Conservation (phyloP, 2,888 invertebrate genomes). For the Caenorhabditis plicata region DNA sequence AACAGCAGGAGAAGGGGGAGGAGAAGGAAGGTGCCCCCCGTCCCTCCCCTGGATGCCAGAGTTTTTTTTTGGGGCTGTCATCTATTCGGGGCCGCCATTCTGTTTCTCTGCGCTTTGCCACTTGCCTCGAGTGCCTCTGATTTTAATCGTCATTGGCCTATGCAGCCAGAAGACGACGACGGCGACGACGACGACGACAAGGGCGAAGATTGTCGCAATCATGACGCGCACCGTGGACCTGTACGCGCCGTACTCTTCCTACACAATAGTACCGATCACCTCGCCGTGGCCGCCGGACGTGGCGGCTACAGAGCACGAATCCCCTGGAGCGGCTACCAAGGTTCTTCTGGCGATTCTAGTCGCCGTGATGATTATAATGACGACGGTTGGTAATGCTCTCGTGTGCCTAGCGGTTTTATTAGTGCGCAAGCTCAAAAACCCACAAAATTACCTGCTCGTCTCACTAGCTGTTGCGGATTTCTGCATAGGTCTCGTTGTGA, state of each 20-base stretch:
- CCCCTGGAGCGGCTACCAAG: conserved; percentile 10
- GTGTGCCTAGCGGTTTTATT: conserved; percentile 71
- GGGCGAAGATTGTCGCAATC: too few relatives aligned
- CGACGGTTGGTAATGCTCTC: conserved; percentile 70
- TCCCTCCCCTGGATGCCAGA: too few relatives aligned
- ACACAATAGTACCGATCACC: conserved; percentile 38
- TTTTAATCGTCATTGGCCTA: too few relatives aligned
- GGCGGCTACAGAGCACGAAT: conserved; percentile 9
- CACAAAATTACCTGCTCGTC: conserved; percentile 66
- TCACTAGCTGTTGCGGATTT: conserved; percentile 71
- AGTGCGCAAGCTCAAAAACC: conserved; percentile 68
- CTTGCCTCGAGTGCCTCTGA: too few relatives aligned
- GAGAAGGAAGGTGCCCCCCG: too few relatives aligned
- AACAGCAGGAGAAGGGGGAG: too few relatives aligned
- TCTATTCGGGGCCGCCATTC: too few relatives aligned
- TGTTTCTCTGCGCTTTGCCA: too few relatives aligned
- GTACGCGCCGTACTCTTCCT: conserved; percentile 36
- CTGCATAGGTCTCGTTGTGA: conserved; percentile 70
- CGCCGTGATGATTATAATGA: conserved; percentile 67
- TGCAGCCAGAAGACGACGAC: background rate
- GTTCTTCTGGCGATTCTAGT: conserved; percentile 65
- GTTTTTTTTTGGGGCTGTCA: too few relatives aligned
- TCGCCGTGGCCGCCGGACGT: conserved; percentile 30
- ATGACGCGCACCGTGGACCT: conserved; percentile 24
- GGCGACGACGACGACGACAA: background rate